These are phyloP conservation scores for Vombatus ursinus DNA, from an alignment of 2,113 vertebrate species.

Conservation along the genomic window DNA sequence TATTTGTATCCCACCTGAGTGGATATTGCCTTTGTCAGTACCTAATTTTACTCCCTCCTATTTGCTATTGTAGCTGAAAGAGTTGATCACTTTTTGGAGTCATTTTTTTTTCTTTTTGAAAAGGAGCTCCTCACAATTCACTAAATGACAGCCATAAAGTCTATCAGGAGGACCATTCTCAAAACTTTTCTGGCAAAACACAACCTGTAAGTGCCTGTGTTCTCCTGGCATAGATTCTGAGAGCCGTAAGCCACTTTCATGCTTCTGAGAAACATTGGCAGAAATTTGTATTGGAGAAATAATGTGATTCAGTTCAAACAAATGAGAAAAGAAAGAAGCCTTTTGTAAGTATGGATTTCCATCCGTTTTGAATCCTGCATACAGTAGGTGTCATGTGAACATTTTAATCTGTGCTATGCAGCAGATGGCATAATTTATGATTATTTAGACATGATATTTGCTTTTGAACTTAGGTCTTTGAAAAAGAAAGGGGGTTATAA, in stretches of 20 bases:
- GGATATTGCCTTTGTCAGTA: background rate
- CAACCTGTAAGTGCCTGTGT: background rate
- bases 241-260: no score
- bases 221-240: background rate
- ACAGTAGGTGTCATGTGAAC: background rate
- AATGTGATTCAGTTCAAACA: background rate
- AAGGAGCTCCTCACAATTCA: background rate
- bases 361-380: background rate
- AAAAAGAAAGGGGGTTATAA: constrained; percentile 15
- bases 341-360: background rate
- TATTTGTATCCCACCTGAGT: background rate
- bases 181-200: background rate
- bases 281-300: background rate
- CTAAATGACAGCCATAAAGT: background rate
- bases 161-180: background rate
- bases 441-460: constrained; percentile 9
- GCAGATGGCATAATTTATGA: background rate
- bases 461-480: constrained; percentile 14
- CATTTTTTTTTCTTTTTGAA: background rate
- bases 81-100: background rate
- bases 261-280: background rate
- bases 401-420: background rate
- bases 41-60: background rate
- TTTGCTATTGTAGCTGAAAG: background rate
- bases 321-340: background rate